phyloP scores from a whole-genome alignment of 2,888 invertebrate species.

The Drosophila phalerata region DNA sequence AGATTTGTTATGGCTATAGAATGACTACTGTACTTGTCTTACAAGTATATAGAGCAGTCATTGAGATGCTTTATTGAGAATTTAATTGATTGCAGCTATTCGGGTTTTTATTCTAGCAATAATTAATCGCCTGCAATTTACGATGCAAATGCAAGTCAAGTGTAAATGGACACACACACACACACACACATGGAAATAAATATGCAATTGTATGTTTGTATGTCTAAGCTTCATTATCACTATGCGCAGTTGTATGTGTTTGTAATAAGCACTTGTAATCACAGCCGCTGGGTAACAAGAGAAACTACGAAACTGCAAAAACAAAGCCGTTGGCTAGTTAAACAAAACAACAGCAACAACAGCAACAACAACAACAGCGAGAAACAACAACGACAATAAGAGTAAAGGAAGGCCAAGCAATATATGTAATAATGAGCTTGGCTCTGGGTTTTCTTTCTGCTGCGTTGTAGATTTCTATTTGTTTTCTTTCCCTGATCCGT shows the following conservation, averaged over 20 bases:
- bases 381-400: constrained; percentile 23
- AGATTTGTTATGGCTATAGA: background rate
- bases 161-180: constrained; percentile 13
- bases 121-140: constrained; percentile 29
- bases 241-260: background rate
- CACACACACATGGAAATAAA: background rate
- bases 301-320: constrained; percentile 53
- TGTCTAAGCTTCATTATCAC: constrained; percentile 30
- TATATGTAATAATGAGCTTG: constrained; percentile 50
- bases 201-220: constrained; percentile 1
- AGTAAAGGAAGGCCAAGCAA: constrained; percentile 64
- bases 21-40: constrained; percentile 26
- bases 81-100: constrained; percentile 36
- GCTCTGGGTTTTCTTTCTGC: constrained; percentile 52
- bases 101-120: constrained; percentile 39
- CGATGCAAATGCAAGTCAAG: constrained; percentile 51
- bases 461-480: constrained; percentile 36
- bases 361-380: constrained; percentile 4
- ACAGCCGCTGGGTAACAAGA: constrained; percentile 51
- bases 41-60: constrained; percentile 18
- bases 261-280: constrained; percentile 50
- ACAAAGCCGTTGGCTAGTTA: constrained; percentile 16
- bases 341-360: constrained; percentile 34
- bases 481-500: constrained; percentile 52
- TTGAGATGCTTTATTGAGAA: constrained; percentile 49